These are phyloP conservation scores for Dryococelus australis DNA, from an alignment of 2,888 invertebrate genomes.

Conservation along the genomic window DNA sequence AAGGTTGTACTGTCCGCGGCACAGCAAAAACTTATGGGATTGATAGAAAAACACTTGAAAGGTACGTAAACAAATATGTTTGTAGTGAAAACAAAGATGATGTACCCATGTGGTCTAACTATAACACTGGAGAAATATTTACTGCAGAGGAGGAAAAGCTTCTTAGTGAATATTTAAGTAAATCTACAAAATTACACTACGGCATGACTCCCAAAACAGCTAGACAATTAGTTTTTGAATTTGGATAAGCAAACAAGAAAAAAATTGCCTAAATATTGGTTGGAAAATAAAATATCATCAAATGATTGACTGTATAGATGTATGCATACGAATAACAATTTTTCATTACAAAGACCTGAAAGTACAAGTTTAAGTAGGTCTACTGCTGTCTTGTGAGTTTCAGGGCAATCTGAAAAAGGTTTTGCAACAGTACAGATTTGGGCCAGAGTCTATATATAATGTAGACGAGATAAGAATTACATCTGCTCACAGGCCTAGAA, in stretches of 20 bases:
- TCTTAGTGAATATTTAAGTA: neutral
- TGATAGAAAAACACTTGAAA: neutral
- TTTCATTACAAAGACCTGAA: neutral
- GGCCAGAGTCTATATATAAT: neutral
- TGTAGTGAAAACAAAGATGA: neutral
- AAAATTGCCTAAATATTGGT: constrained; percentile 19
- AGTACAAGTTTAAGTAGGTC: neutral
- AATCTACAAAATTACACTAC: constrained; percentile 10
- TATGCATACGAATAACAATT: neutral
- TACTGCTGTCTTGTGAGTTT: neutral
- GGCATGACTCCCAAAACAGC: neutral
- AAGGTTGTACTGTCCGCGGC: neutral
- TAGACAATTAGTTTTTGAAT: constrained; percentile 13
- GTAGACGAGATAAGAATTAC: neutral
- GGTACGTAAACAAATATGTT: neutral
- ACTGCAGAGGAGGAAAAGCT: neutral
- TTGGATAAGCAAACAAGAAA: neutral
- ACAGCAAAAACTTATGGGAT: neutral
- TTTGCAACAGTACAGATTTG: neutral
- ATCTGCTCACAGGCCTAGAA: neutral
- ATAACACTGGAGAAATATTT: neutral
- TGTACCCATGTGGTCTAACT: neutral
- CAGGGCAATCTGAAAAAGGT: neutral
- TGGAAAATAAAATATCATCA: too few species aligned
- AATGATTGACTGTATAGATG: neutral